Percentiles rank a stretch among this genome's conserved stretches.
Conservation (phyloP, 2,797 vertebrate genomes). For the Molossus alvarezi region DNA sequence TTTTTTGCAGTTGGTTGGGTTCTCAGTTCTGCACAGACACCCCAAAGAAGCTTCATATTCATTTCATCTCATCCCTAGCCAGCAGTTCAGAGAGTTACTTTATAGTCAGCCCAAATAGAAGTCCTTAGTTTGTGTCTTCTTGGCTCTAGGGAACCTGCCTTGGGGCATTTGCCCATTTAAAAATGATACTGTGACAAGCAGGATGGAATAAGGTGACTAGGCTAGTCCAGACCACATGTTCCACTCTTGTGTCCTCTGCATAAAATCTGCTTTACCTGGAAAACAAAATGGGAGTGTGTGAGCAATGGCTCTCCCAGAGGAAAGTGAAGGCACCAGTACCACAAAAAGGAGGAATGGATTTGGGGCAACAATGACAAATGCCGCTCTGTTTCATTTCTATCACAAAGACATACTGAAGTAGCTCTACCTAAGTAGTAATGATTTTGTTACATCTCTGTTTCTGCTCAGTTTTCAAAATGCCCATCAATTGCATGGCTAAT, state of each 20-base stretch:
- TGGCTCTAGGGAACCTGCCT: not conserved
- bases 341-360: not conserved
- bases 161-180: not conserved
- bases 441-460: not conserved
- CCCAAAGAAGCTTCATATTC: not conserved
- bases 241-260: not conserved
- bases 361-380: not conserved
- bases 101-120: not conserved
- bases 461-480: slow-evolving; percentile 20
- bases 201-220: not conserved
- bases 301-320: not conserved
- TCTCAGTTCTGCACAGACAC: not conserved
- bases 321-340: not conserved
- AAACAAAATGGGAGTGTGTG: not conserved
- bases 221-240: not conserved
- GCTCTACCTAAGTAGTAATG: not conserved
- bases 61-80: not conserved
- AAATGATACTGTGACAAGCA: not conserved
- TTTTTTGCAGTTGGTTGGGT: not conserved
- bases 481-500: not conserved
- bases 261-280: slow-evolving; percentile 39
- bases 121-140: not conserved
- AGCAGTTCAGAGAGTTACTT: not conserved
- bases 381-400: not conserved
- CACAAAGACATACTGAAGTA: not conserved